phyloP scores from a whole-genome alignment of 2,113 vertebrate species.

The Cavia porcellus region DNA sequence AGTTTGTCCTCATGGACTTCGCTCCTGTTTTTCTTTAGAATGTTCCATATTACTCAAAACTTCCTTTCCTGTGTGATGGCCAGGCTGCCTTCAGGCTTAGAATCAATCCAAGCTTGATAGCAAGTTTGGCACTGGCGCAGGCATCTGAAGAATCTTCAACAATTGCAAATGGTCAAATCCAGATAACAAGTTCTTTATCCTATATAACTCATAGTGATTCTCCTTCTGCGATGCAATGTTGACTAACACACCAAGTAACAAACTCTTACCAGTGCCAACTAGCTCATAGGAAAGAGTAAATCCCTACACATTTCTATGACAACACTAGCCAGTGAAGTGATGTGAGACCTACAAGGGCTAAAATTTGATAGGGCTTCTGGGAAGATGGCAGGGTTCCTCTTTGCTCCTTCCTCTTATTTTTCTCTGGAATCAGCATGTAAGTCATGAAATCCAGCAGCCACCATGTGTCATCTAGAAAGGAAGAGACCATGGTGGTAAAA shows the following conservation, averaged over 20 bases:
- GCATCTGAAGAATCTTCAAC: not conserved
- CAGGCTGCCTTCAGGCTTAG: not conserved
- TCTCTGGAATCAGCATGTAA: no score
- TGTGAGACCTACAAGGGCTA: not conserved
- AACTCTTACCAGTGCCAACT: not conserved
- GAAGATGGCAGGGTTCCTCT: not conserved
- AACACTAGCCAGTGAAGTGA: not conserved
- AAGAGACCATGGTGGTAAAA: no score
- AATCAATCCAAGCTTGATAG: not conserved
- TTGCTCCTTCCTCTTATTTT: not conserved
- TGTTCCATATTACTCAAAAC: not conserved
- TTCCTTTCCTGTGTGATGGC: not conserved
- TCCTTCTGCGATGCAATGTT: not conserved
- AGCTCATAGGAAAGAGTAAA: not conserved
- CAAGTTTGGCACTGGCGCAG: not conserved
- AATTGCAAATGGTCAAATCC: not conserved
- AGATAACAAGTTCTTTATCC: not conserved
- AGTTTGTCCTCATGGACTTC: not conserved
- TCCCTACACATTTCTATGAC: not conserved
- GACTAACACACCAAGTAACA: not conserved
- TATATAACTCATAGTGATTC: not conserved
- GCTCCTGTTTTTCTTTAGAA: not conserved
- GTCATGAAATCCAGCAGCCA: no score
- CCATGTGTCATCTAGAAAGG: no score
- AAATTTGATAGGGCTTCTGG: no score